phyloP scores from a whole-genome alignment of 2,797 vertebrate genomes.

The Xerus rutilus region DNA sequence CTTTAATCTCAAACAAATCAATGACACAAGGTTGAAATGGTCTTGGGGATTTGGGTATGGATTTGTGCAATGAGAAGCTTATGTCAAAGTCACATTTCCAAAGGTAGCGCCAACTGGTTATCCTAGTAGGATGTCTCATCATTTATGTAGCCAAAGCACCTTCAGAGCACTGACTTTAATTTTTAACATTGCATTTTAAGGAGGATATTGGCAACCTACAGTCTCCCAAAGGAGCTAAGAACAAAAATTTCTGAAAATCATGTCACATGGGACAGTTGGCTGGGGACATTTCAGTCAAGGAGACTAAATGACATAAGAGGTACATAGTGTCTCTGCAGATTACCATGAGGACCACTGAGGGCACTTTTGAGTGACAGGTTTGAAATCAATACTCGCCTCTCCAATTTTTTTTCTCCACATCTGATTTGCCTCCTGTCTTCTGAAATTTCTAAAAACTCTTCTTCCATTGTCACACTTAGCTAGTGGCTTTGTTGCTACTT shows the following conservation, averaged over 20 bases:
- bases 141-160: background rate
- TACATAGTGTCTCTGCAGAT: background rate
- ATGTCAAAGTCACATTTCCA: background rate
- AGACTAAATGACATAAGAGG: background rate
- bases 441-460: background rate
- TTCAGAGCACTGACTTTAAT: background rate
- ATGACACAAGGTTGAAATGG: background rate
- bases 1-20: constrained; percentile 4
- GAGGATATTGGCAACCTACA: background rate
- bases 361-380: background rate
- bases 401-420: background rate
- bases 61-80: background rate
- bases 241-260: background rate
- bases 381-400: background rate
- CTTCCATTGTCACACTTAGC: background rate
- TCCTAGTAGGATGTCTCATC: background rate
- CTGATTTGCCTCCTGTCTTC: background rate
- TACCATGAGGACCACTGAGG: background rate
- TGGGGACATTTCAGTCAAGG: background rate
- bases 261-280: background rate
- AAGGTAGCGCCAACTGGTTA: background rate
- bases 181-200: constrained; percentile 17
- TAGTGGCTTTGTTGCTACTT: background rate
- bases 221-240: background rate
- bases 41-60: background rate